Evolutionary conservation across 30 jellyfish, hydroid and myxozoan genomes (phyloP).

Genomic region (Aurelia sp.): DNA sequence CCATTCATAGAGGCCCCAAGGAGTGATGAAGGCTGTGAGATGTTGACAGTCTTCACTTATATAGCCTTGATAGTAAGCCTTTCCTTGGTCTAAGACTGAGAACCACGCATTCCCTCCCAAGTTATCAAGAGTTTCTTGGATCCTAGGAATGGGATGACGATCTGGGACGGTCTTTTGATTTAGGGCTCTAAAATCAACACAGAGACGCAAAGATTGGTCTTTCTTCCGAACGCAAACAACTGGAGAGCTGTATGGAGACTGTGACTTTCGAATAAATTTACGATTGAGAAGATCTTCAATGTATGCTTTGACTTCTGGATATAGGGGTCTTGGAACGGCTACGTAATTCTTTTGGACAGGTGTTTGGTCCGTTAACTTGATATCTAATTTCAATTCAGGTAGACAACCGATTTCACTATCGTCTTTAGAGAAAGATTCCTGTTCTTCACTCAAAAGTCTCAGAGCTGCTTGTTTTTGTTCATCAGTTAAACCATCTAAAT

Average conservation of each 20-base stretch:
- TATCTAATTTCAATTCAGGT: constrained; percentile 6
- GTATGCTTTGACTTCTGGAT: constrained; percentile 12
- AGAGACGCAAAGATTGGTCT: constrained; percentile 33
- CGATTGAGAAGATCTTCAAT: background rate
- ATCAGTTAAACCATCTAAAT: constrained; percentile 5
- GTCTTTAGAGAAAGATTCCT: constrained; percentile 3
- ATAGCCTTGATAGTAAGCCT: constrained; percentile 72
- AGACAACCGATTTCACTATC: constrained; percentile 40
- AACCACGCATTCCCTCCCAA: constrained; percentile 74
- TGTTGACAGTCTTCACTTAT: constrained; percentile 30
- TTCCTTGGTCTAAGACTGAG: constrained; percentile 63
- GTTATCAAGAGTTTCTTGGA: constrained; percentile 43
- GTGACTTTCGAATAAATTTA: background rate
- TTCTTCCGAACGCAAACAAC: constrained; percentile 57
- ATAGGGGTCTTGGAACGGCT: constrained; percentile 15
- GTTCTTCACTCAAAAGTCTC: background rate
- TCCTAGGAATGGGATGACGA: constrained; percentile 67
- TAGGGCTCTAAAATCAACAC: constrained; percentile 49
- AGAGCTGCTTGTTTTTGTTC: background rate
- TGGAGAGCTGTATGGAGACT: constrained; percentile 23
- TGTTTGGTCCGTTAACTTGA: constrained; percentile 13
- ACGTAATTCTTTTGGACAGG: too few species aligned
- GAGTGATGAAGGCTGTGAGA: constrained; percentile 68
- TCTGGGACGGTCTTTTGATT: constrained; percentile 53
- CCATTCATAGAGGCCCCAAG: constrained; percentile 81